A percentile compares a stretch with the other conserved stretches of the same genome.
Evolutionary conservation across 2,888 invertebrate species (phyloP).

Genomic region (Synanthedon vespiformis): DNA sequence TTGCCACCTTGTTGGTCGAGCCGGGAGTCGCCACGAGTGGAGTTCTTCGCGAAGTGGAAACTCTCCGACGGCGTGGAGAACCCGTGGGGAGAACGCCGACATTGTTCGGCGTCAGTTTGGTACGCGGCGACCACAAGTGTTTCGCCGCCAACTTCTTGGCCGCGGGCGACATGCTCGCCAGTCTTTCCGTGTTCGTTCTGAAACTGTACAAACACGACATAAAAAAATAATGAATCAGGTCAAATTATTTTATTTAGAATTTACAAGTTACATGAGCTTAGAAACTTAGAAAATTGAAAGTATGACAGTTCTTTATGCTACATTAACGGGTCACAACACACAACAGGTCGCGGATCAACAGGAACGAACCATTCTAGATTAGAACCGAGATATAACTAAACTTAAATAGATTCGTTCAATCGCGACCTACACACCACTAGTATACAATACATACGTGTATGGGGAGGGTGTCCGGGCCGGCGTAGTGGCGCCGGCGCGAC

Average conservation of each 20-base stretch:
- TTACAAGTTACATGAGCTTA: too few species aligned
- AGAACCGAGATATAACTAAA: too few species aligned
- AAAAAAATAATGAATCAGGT: too few species aligned
- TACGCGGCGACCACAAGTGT: constrained; percentile 57
- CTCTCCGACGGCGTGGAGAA: constrained; percentile 30
- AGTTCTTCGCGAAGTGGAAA: constrained; percentile 21
- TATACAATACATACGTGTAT: constrained; percentile 15
- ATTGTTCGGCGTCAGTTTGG: constrained; percentile 50
- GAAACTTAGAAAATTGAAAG: too few species aligned
- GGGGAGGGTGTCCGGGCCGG: constrained; percentile 51
- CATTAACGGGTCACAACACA: too few species aligned
- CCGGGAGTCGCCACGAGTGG: constrained; percentile 35
- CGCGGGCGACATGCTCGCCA: constrained; percentile 95
- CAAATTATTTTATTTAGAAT: too few species aligned
- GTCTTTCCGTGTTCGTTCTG: constrained; percentile 78
- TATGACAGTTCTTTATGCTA: too few species aligned
- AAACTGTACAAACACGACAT: constrained; percentile 31
- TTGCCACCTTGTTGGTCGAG: constrained; percentile 12
- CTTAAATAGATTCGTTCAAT: too few species aligned
- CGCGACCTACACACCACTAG: too few species aligned
- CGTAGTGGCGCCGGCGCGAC: constrained; percentile 67
- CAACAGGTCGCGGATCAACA: too few species aligned
- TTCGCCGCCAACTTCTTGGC: constrained; percentile 86
- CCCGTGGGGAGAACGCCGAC: constrained; percentile 41
- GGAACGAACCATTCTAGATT: too few species aligned